A percentile compares a stretch with the other conserved stretches of the same genome.
Conservation (phyloP, 2,888 invertebrate genomes). For the Cryptocephalus moraei region DNA sequence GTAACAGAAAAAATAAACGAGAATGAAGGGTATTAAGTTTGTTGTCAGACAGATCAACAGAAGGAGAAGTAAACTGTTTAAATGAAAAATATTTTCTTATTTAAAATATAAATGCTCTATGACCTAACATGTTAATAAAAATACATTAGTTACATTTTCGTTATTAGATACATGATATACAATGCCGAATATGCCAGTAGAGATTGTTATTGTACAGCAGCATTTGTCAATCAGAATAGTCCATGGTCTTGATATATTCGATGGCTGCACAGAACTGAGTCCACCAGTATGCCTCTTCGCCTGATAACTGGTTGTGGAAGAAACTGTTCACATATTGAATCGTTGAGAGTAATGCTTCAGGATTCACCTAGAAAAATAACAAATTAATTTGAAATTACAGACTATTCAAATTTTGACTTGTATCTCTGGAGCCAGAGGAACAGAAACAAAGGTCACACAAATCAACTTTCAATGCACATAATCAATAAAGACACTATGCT, state of each 20-base stretch:
- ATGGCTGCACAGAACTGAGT: constrained; percentile 95
- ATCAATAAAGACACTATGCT: too few relatives aligned
- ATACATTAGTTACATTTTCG: constrained; percentile 22
- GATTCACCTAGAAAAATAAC: constrained; percentile 65
- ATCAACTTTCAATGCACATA: too few relatives aligned
- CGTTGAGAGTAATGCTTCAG: constrained; percentile 85
- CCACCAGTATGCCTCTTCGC: constrained; percentile 97
- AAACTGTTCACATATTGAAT: constrained; percentile 93
- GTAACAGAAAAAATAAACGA: too few relatives aligned
- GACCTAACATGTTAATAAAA: constrained; percentile 25
- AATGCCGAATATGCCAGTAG: constrained; percentile 15
- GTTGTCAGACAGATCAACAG: too few relatives aligned
- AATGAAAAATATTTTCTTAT: constrained; percentile 15
- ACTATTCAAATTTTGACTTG: too few relatives aligned
- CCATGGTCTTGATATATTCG: constrained; percentile 97
- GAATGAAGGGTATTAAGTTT: too few relatives aligned
- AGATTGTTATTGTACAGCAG: constrained; percentile 4
- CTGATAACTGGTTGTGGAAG: constrained; percentile 70
- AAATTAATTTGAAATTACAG: too few relatives aligned
- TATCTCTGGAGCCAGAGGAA: too few relatives aligned
- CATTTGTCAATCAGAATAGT: constrained; percentile 47
- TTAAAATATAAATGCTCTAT: constrained; percentile 27
- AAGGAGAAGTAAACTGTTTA: too few relatives aligned
- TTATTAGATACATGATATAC: constrained; percentile 18
- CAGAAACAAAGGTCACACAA: too few relatives aligned